Base-by-base conservation (phyloP, 2,888 invertebrate species). In the Suillia variegata region DNA sequence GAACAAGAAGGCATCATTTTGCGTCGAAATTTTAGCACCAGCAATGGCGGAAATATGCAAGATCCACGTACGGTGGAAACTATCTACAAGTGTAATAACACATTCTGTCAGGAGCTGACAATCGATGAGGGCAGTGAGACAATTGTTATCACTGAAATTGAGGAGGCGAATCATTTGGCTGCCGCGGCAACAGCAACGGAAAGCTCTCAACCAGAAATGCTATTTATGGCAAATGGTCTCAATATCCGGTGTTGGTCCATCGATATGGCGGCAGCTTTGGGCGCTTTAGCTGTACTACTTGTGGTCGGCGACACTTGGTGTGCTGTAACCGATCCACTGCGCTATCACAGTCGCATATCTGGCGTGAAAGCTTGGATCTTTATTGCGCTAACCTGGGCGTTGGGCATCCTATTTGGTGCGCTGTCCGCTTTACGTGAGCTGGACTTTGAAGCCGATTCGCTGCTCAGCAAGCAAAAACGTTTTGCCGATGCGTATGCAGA, bases 271-370 rank as follows among this genome's bases (percentile, higher is more conserved):
- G 81, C 81, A 1, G 82, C 82, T 1, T 58, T 82, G 63, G 82
- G 82, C 24, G 79, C 81, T 0, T 68, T 82, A 54, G 80, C 81
- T 0, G 82, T 82, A 21, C 70, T 82, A 0, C 67, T 82, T 5
- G 80, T 82, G 1, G 82, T 82, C 2, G 81, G 86, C 17, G 87
- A 87, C 71, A 84, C 87, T 52, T 87, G 86, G 81, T 85, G 84
- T 67, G 87, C 87, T 2, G 85, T 87, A 13, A 85, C 86, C 17
- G 85, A 85, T 66, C 87, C 87, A 0, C 75, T 87, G 60, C 85
- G 86, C 51, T 87, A 87, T 74, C 85, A 85, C 69, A 84, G 84
- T 66, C 79, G 81, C 52, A 83, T 84, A 54, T 83, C 83, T 47
- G 80, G 79, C 18, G 69, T 81, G 1, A 81, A 81, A 48, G 80